Percentiles rank a stretch among this genome's conserved stretches.
Evolutionary conservation across 2,888 invertebrate genomes (phyloP).

Genomic region (Calameuta filiformis): DNA sequence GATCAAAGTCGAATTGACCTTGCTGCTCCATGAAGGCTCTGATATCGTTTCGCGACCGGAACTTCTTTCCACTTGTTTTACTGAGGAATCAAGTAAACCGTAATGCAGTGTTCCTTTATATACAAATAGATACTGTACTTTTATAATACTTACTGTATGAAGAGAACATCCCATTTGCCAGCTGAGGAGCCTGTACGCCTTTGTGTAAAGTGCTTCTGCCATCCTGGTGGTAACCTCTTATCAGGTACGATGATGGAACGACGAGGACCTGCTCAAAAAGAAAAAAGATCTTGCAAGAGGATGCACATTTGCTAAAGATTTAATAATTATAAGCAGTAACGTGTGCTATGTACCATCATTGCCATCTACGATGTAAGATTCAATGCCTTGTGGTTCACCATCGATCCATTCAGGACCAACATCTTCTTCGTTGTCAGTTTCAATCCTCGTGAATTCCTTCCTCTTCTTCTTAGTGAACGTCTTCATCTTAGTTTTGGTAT

Average conservation of each 20-base stretch:
- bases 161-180: constrained; percentile 85
- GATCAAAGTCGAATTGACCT: constrained; percentile 66
- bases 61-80: constrained; percentile 73
- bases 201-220: constrained; percentile 84
- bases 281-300: background rate
- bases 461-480: constrained; percentile 45
- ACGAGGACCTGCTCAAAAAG: constrained; percentile 50
- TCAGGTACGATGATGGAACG: constrained; percentile 76
- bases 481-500: constrained; percentile 44
- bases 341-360: constrained; percentile 47
- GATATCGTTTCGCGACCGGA: constrained; percentile 72
- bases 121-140: background rate
- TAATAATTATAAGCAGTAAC: background rate
- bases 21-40: constrained; percentile 67
- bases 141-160: constrained; percentile 70
- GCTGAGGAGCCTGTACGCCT: constrained; percentile 75
- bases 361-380: constrained; percentile 60
- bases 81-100: constrained; percentile 28
- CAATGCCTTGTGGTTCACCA: constrained; percentile 59
- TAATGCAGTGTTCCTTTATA: background rate
- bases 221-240: constrained; percentile 78
- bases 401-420: constrained; percentile 59
- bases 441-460: constrained; percentile 42
- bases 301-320: background rate
- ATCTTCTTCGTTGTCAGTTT: constrained; percentile 51